Percentiles rank a stretch among this genome's conserved stretches.
These are phyloP conservation scores for Ptychadena robeensis DNA, from an alignment of 2,797 vertebrate species.

Conservation along the genomic window DNA sequence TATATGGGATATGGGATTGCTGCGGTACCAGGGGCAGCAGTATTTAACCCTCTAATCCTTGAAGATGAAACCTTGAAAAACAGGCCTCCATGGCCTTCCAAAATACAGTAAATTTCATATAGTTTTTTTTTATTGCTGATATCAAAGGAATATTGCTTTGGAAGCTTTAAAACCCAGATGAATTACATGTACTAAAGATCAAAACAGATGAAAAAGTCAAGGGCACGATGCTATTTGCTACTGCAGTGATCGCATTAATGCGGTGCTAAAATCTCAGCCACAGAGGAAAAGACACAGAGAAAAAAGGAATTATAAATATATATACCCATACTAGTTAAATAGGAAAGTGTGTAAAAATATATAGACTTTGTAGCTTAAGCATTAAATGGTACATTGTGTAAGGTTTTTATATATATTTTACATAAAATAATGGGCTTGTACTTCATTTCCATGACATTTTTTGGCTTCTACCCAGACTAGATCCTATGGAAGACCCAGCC, in stretches of 20 bases:
- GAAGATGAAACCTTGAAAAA: conserved; percentile 8
- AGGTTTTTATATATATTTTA: no score
- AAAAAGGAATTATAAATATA: no score
- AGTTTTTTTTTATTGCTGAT: neutral
- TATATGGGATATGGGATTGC: neutral
- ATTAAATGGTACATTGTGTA: no score
- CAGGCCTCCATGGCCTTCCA: neutral
- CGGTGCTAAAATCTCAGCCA: conserved; percentile 3
- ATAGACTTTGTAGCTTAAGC: no score
- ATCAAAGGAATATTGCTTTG: conserved; percentile 13
- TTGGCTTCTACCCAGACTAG: no score
- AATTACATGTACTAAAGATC: conserved; percentile 12
- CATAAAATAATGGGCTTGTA: no score
- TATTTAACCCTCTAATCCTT: conserved; percentile 1
- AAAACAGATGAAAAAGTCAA: conserved; percentile 38
- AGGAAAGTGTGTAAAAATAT: no score
- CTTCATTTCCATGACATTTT: no score
- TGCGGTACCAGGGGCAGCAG: neutral
- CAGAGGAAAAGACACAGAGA: neutral
- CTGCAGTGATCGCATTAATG: conserved; percentile 1
- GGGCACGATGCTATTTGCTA: neutral
- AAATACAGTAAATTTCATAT: neutral
- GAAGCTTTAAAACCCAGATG: conserved; percentile 13
- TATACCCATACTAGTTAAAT: no score
- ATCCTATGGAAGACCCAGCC: no score